phyloP scores from a whole-genome alignment of 2,888 invertebrate species.

The Chirona hameri region DNA sequence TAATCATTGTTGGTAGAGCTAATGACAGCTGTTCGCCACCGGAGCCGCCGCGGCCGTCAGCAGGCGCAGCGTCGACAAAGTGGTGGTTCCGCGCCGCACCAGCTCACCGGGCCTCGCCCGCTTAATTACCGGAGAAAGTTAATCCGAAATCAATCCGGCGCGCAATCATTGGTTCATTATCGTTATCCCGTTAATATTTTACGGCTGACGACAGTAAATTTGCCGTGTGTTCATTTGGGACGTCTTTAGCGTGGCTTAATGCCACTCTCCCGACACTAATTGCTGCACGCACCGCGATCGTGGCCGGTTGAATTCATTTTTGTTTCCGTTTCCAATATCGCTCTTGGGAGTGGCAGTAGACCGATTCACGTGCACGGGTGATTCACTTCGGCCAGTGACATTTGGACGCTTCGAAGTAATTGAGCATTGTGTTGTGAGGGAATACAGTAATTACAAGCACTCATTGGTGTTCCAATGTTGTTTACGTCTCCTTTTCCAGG shows the following conservation, averaged over 20 bases:
- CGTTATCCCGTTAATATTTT: constrained; percentile 24
- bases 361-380: neutral
- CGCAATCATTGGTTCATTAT: constrained; percentile 25
- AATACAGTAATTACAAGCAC: no score
- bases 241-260: neutral
- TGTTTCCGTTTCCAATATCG: neutral
- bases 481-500: no score
- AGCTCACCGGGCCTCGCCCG: neutral
- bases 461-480: no score
- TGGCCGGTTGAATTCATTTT: neutral
- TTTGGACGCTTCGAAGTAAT: no score
- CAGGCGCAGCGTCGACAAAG: neutral
- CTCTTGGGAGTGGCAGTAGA: neutral
- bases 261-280: neutral
- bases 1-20: neutral
- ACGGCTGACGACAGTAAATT: neutral
- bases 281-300: neutral
- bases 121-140: neutral
- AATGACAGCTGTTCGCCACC: neutral
- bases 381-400: neutral
- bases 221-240: neutral
- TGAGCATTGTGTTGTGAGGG: no score
- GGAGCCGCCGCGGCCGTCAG: neutral
- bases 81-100: neutral
- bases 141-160: constrained; percentile 5